phyloP scores from a whole-genome alignment of 37 sponge, comb jelly and placozoan species.

The Lycopodina hypogea region DNA sequence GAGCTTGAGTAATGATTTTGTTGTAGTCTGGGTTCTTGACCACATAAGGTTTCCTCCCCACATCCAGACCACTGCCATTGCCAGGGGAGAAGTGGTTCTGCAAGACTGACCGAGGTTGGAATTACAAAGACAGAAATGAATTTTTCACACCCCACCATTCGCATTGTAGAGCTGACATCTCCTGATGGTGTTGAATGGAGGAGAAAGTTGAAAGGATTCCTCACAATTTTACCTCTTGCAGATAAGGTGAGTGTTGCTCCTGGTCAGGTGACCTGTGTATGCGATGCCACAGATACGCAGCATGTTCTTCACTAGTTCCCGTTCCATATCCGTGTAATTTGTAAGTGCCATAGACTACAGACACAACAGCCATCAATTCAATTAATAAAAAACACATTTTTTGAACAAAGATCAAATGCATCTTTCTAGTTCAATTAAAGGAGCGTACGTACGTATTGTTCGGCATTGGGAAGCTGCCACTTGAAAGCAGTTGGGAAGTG shows the following conservation, averaged over 20 bases:
- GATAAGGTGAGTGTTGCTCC: conserved; percentile 71
- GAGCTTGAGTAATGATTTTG: no score
- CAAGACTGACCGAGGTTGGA: no score
- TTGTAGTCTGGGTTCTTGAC: no score
- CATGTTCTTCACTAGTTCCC: conserved; percentile 83
- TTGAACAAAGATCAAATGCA: neutral
- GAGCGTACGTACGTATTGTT: conserved; percentile 37
- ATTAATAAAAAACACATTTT: neutral
- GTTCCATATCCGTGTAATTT: conserved; percentile 76
- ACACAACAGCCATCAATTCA: neutral
- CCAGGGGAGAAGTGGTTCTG: no score
- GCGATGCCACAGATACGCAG: conserved; percentile 72
- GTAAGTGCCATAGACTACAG: conserved; percentile 67
- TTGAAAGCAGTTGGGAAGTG: conserved; percentile 84
- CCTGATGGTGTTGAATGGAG: neutral
- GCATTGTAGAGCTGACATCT: no score
- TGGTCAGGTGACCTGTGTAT: conserved; percentile 81
- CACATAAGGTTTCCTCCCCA: no score
- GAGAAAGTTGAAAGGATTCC: neutral
- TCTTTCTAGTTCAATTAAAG: no score
- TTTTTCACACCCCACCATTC: no score
- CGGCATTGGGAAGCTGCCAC: conserved; percentile 36
- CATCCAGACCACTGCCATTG: no score
- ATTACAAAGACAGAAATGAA: no score
- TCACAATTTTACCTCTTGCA: conserved; percentile 32